Percentiles rank a stretch among this genome's conserved stretches.
These are phyloP conservation scores for Entomobrya proxima DNA, from an alignment of 2,888 invertebrate species.

Conservation along the genomic window DNA sequence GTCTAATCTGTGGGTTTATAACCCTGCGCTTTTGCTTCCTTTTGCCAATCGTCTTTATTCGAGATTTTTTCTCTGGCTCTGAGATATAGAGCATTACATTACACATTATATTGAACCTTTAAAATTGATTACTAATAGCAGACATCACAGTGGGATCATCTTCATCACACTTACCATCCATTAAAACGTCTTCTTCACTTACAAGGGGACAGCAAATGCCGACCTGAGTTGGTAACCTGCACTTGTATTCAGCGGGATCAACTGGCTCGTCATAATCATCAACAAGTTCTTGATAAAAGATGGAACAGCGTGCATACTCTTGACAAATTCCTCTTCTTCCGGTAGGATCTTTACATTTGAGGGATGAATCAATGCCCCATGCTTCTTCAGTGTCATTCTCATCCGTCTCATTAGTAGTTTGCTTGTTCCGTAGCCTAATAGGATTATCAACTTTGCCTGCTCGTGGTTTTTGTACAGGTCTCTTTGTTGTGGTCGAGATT, in stretches of 20 bases:
- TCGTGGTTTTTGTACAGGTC: not conserved
- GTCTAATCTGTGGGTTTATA: slow-evolving; percentile 62
- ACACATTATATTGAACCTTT: not conserved
- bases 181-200: slow-evolving; percentile 39
- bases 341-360: slow-evolving; percentile 66
- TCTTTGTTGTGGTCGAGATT: slow-evolving; percentile 30
- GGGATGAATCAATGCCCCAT: slow-evolving; percentile 52
- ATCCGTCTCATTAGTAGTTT: not conserved
- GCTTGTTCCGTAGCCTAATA: not conserved
- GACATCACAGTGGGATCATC: not conserved
- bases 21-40: slow-evolving; percentile 54
- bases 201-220: slow-evolving; percentile 71
- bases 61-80: slow-evolving; percentile 9
- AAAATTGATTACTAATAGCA: not conserved
- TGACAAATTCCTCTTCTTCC: slow-evolving; percentile 70
- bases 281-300: slow-evolving; percentile 65
- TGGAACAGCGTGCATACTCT: slow-evolving; percentile 70
- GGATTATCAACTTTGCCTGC: not conserved
- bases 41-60: slow-evolving; percentile 8
- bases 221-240: slow-evolving; percentile 66
- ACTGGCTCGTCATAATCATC: slow-evolving; percentile 68
- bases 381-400: slow-evolving; percentile 46
- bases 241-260: slow-evolving; percentile 69
- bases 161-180: slow-evolving; percentile 33
- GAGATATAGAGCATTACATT: too few species aligned